phyloP scores from a whole-genome alignment of 2,797 vertebrate genomes.

The Gorsachius magnificus region DNA sequence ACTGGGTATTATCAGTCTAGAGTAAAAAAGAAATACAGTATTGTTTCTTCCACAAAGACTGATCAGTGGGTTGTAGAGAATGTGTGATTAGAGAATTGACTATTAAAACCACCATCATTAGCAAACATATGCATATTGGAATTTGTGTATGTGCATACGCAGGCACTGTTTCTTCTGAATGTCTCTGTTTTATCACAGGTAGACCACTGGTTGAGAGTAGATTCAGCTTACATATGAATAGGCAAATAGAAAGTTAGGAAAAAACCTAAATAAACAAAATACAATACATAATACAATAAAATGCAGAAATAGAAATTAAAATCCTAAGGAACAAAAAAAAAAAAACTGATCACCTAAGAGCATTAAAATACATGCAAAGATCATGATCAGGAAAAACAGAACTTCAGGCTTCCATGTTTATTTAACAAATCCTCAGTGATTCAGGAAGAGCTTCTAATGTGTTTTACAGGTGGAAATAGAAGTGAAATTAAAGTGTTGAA shows the following conservation, averaged over 20 bases:
- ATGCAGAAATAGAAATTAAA: background rate
- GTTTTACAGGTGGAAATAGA: conserved; percentile 17
- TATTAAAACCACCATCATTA: background rate
- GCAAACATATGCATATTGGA: background rate
- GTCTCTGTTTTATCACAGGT: background rate
- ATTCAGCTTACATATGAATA: background rate
- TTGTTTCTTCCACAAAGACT: background rate
- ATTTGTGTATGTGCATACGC: background rate
- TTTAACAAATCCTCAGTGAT: background rate
- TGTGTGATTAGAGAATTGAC: background rate
- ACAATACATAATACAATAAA: background rate
- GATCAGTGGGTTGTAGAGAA: background rate
- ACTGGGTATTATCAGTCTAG: background rate
- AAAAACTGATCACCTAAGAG: background rate
- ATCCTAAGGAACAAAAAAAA: background rate
- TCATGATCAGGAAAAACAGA: background rate
- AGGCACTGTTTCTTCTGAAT: background rate
- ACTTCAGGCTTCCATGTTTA: background rate
- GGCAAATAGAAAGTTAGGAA: background rate
- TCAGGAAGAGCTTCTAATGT: background rate
- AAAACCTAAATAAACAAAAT: background rate
- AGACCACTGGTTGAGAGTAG: background rate
- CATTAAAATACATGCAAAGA: background rate
- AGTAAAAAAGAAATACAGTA: background rate
- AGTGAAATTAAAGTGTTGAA: background rate